Base-by-base conservation (phyloP, 2,888 invertebrate genomes). In the Beris chalybata region DNA sequence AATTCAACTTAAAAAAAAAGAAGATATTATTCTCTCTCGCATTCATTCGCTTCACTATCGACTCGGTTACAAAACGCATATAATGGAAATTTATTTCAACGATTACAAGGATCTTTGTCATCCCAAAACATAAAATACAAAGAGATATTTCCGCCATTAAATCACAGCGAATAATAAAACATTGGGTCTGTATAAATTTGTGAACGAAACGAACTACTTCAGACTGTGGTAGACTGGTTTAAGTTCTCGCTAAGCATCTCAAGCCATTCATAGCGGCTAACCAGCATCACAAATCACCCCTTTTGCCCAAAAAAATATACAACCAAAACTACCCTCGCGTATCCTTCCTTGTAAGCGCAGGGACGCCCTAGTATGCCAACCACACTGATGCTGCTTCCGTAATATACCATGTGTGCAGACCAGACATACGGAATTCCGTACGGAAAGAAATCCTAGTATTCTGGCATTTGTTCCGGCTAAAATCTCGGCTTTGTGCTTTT, bases 241-340 rank as follows among this genome's bases (percentile, higher is more conserved):
- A 22, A 38, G 38, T 38, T 9, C 38, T 38, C 9, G 38, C 38
- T 38, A 38, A 38, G 38, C 38, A 9, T 38, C 38, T 38, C 38
- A 38, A 38, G 38, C 38, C 5, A 38, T 38, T 38, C 38, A 9
- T 7, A 9, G 38, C 38, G 38, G 38, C 38, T 38, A 38, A 38
- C 38, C 38, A 38, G 38, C 38, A 38, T 38, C 38, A 38, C 38
- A 38, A 38, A 38, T 38, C 38, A 38, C 9, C 9, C 38, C 38
- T 38, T 9, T 9, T 7, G 38, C 38, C 38, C 38, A 83, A 84
- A 84, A 84, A 84, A 85, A 85, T 85, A 85, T 74, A 76, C 76
- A 76, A 78, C 76, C 22, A 22, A 76, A 75, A 75, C 75, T 75
- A 76, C 74, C 73, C 71, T 73, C 73, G 74, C 73, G 74, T 74